Base-by-base conservation (phyloP, 2,113 vertebrate genomes). In the Ochotona princeps region DNA sequence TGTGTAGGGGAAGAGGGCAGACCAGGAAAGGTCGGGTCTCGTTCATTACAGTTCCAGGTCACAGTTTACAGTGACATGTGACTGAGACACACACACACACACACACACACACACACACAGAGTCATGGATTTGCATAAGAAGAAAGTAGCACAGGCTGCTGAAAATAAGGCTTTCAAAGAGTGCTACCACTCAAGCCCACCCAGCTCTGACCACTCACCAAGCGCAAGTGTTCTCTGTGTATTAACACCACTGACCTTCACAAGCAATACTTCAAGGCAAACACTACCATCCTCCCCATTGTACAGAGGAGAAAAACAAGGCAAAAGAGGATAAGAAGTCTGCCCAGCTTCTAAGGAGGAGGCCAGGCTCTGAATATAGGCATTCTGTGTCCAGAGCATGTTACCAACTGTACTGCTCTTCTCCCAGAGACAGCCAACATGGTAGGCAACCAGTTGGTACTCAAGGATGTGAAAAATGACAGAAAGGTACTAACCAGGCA, bases 401-500 rank as follows among this genome's bases (percentile, higher is more conserved):
- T 61, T 73, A 49, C 83, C 60, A 32, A 7, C n/a, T 17, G 4
- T 32, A 75, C 49, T 83, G 28, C 18, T 70, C 67, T 65, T 54
- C 12, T 0, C 21, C 10, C 51, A 32, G 13, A 87, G 70, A 60
- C 12, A 66, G 32, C 44, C 51, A 54, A 13, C 13, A 5, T 61
- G 65, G 63, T 63, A 87, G 76, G 44, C 74, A 80, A 28, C 6
- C 44, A 23, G 60, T 80, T 49, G 51, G 32, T 88, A 70, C 51
- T 67, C 20, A 63, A 91, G 84, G 21, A 94, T 82, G 79, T 67
- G 32, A 15, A 83, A 87, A 54, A 88, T 49, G 72, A 67, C 14
- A 81, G 63, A 89, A 89, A 54, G 65, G 47, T 51, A 51, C 30
- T 67, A 18, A 15, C 35, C 26, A 8, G 32, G 10, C 6, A 32